Evolutionary conservation across 2,888 invertebrate genomes (phyloP).

Genomic region (Artemia sinica): DNA sequence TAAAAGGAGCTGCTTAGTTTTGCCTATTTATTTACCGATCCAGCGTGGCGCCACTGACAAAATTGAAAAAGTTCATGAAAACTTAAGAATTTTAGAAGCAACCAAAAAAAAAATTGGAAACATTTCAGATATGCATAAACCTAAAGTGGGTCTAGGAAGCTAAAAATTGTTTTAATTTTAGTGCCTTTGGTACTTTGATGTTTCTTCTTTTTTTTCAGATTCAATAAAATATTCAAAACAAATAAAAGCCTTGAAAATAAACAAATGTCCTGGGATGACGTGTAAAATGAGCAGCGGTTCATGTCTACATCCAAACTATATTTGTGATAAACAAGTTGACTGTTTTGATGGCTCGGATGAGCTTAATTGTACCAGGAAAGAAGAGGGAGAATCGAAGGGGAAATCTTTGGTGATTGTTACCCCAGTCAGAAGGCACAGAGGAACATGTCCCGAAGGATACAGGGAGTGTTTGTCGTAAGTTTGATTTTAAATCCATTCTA

Average conservation of each 20-base stretch:
- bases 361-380: slow-evolving; percentile 39
- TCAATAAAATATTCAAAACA: slow-evolving; percentile 34
- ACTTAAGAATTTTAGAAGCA: too few relatives aligned
- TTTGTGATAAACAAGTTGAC: slow-evolving; percentile 54
- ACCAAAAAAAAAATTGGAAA: too few relatives aligned
- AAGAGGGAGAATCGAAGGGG: slow-evolving; percentile 13
- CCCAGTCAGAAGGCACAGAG: background rate
- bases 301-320: slow-evolving; percentile 46
- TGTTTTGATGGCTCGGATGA: slow-evolving; percentile 68
- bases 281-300: slow-evolving; percentile 47
- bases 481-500: background rate
- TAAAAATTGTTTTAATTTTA: background rate
- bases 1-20: too few relatives aligned
- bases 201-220: slow-evolving; percentile 32
- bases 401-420: background rate
- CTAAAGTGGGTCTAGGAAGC: too few relatives aligned
- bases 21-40: too few relatives aligned
- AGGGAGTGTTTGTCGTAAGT: slow-evolving; percentile 6
- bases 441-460: slow-evolving; percentile 10
- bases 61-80: too few relatives aligned
- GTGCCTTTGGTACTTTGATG: background rate
- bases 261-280: slow-evolving; percentile 51
- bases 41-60: too few relatives aligned
- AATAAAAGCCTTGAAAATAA: slow-evolving; percentile 36
- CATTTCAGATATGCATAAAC: too few relatives aligned